These are phyloP conservation scores for Netelia inedita DNA, from an alignment of 2,888 invertebrate species.

Conservation along the genomic window DNA sequence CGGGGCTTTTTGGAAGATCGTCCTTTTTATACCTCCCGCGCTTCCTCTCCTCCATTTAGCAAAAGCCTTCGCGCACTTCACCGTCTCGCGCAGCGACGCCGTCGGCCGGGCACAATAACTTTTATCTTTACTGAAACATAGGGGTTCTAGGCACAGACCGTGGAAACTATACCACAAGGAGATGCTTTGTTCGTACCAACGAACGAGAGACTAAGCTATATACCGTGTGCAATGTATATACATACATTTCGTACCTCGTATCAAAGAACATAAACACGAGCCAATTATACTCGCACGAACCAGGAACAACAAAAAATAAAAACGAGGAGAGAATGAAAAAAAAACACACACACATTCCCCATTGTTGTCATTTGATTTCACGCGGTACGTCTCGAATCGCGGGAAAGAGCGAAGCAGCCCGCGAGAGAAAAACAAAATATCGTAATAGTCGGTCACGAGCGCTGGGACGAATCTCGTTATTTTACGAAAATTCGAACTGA, in stretches of 20 bases:
- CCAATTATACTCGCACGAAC: slow-evolving; percentile 17
- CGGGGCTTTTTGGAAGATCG: no score
- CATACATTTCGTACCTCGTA: slow-evolving; percentile 22
- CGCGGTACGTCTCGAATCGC: slow-evolving; percentile 8
- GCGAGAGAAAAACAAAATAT: neutral
- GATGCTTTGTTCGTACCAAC: slow-evolving; percentile 63
- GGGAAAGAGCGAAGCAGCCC: neutral
- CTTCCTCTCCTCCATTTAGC: neutral
- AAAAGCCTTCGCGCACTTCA: neutral
- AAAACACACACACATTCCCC: slow-evolving; percentile 31
- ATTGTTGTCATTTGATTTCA: slow-evolving; percentile 69
- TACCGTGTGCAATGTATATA: slow-evolving; percentile 13
- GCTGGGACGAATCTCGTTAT: neutral
- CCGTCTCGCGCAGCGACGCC: neutral
- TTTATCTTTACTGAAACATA: slow-evolving; percentile 68
- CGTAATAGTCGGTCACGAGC: no score
- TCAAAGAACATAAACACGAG: neutral
- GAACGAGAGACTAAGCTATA: slow-evolving; percentile 31
- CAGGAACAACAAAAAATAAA: no score
- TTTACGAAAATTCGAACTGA: no score
- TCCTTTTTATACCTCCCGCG: neutral
- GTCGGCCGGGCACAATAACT: slow-evolving; percentile 48
- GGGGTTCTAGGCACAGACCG: slow-evolving; percentile 49
- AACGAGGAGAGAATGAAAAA: slow-evolving; percentile 23
- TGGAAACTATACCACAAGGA: slow-evolving; percentile 74